Evolutionary conservation across 2,888 invertebrate species (phyloP), one percentile per base, ranked within the genome.

Genomic region (Chalcis sispes): DNA sequence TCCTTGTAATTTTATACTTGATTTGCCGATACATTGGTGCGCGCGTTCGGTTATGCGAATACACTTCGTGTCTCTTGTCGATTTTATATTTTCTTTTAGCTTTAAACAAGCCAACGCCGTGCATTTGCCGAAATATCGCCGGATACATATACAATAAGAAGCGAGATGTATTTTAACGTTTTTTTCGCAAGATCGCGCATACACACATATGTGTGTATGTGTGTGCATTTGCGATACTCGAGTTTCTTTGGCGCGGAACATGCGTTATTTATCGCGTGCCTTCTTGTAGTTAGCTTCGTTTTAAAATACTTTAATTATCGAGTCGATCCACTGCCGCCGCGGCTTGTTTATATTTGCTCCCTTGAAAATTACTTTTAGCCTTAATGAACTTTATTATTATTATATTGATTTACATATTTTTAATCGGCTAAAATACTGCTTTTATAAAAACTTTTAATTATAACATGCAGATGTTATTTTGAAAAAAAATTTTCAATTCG

Each of bases 1-100:
- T 58, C 65, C 64, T 50, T 50, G 69, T 59, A 59, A 69, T 59
- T 69, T 69, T 59, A 59, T 59, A 69, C 69, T 36, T 32, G 59
- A 67, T 67, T 67, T 42, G 67, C 67, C 52, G 29, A 52, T 65
- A 52, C 36, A 62, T 2, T 8, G 42, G 15, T 64, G 8, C 52
- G 52, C 65, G 36, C 15, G 15, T 42, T 13, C 42, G 4, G 7
- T 13, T n/a, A n/a, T n/a, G n/a, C n/a, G n/a, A n/a, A n/a, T n/a
- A n/a, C n/a, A 42, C 4, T 42, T 36, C 4, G 42, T 2, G 15
- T 25, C n/a, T 36, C n/a, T 66, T 54, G n/a, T n/a, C n/a, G n/a
- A n/a, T 40, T 40, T 50, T 13, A 66, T n/a, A n/a, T 4, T 23
- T 23, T 65, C 15, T 15, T 36, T 32, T 2, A 7, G 32, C 32